phyloP scores from a whole-genome alignment of 2,797 vertebrate genomes.

The Coracias cyanogaster region DNA sequence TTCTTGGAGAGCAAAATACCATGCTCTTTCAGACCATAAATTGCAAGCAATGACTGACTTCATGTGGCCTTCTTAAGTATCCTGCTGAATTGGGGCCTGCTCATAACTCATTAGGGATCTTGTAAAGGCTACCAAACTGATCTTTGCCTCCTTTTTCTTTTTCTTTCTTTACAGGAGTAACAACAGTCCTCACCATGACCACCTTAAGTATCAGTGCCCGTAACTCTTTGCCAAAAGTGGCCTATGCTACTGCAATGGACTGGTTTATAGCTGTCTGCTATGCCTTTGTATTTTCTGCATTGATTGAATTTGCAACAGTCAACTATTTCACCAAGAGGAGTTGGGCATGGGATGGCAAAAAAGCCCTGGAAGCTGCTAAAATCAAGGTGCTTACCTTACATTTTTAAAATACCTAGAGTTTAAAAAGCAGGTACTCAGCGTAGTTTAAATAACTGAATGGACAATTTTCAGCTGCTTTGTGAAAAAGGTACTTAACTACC shows the following conservation, averaged over 20 bases:
- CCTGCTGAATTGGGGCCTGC: background rate
- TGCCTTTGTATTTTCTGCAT: constrained; percentile 95
- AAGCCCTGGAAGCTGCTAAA: constrained; percentile 93
- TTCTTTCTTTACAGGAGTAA: constrained; percentile 85
- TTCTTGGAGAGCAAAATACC: background rate
- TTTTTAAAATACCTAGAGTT: background rate
- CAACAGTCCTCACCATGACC: constrained; percentile 97
- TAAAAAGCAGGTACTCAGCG: background rate
- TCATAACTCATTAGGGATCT: background rate
- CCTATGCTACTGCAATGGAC: constrained; percentile 97
- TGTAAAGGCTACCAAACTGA: background rate
- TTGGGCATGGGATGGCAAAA: constrained; percentile 99
- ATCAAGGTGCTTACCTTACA: constrained; percentile 84
- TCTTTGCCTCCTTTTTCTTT: background rate
- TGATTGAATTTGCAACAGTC: constrained; percentile 97
- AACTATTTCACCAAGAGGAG: constrained; percentile 99
- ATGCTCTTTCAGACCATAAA: fast-evolving
- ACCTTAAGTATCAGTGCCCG: constrained; percentile 97
- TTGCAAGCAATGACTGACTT: background rate
- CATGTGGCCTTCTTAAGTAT: background rate
- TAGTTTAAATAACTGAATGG: background rate
- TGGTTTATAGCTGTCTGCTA: constrained; percentile 99
- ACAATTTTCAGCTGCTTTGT: background rate
- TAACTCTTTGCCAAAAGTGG: constrained; percentile 96
- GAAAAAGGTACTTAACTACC: background rate